phyloP scores from a whole-genome alignment of 2,888 invertebrate genomes.

The Pyrrhosoma nymphula region DNA sequence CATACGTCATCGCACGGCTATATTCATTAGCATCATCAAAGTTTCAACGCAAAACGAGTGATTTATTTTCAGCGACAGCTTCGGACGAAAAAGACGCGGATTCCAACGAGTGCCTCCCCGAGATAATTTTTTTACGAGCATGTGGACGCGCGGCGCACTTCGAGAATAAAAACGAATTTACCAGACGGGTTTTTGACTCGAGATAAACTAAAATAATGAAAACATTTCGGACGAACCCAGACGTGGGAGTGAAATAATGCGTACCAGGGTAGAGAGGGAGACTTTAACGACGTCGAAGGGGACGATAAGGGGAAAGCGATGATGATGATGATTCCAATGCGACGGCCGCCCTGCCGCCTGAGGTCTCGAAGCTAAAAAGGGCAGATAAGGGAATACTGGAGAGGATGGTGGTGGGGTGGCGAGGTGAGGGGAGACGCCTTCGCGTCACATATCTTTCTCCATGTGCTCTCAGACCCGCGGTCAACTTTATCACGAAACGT shows the following conservation, averaged over 20 bases:
- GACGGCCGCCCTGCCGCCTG: neutral
- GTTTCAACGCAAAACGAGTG: too few relatives aligned
- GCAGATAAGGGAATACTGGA: neutral
- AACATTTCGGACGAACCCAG: neutral
- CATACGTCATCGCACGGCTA: too few relatives aligned
- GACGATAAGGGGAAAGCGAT: slow-evolving; percentile 15
- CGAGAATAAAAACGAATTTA: neutral
- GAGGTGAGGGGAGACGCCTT: neutral
- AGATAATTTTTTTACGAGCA: neutral
- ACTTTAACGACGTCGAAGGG: neutral
- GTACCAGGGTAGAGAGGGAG: neutral
- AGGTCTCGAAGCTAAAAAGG: neutral
- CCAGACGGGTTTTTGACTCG: neutral
- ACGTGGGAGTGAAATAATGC: neutral
- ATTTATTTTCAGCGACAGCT: too few relatives aligned
- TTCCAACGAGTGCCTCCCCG: neutral
- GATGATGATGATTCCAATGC: slow-evolving; percentile 2
- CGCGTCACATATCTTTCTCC: neutral
- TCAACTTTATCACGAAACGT: neutral
- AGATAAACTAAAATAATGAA: neutral
- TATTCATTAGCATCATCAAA: too few relatives aligned
- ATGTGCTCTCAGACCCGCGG: neutral
- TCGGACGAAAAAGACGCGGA: too few relatives aligned
- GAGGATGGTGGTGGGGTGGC: neutral
- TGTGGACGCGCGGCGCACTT: neutral